phyloP scores from a whole-genome alignment of 2,113 vertebrate species.

The Oxyruncus cristatus region DNA sequence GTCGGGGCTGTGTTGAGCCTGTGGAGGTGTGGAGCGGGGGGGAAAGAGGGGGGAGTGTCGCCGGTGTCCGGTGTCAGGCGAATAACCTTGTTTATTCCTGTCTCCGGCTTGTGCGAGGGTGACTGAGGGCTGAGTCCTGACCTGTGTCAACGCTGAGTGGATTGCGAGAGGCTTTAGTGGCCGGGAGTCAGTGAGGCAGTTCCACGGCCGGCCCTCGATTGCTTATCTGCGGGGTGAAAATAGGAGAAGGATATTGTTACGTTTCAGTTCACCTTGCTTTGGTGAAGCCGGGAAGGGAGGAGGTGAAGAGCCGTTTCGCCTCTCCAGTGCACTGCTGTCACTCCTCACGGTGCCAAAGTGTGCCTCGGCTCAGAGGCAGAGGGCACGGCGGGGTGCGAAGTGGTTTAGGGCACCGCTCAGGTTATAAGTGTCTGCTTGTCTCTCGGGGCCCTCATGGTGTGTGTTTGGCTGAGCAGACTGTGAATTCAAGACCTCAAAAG shows the following conservation, averaged over 20 bases:
- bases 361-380: neutral
- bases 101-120: neutral
- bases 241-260: neutral
- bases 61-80: neutral
- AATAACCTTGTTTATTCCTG: constrained; percentile 55
- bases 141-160: neutral
- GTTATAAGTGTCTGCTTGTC: neutral
- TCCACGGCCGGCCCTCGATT: neutral
- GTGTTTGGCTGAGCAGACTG: neutral
- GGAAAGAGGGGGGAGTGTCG: neutral
- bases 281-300: neutral
- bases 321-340: neutral
- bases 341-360: neutral
- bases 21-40: neutral
- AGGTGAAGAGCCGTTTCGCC: neutral
- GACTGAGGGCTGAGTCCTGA: constrained; percentile 18
- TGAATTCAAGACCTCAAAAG: neutral
- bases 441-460: neutral
- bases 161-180: neutral
- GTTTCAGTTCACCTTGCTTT: neutral
- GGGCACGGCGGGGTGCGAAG: neutral
- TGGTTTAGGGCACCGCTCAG: neutral
- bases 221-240: neutral
- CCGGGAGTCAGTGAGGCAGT: neutral
- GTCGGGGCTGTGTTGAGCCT: neutral